phyloP scores from a whole-genome alignment of 2,888 invertebrate genomes.

The Melieria crassipennis region DNA sequence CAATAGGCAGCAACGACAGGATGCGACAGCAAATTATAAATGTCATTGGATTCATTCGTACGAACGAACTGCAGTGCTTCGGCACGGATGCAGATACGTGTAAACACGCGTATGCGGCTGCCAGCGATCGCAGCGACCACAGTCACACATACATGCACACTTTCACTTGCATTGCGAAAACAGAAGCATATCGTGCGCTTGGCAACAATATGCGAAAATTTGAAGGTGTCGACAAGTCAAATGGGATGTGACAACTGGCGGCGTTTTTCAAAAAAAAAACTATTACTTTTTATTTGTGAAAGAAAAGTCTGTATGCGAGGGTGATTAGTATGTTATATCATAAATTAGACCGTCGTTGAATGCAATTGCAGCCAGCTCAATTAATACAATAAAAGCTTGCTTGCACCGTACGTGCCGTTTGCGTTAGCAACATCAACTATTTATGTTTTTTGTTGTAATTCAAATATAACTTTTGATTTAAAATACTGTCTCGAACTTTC shows the following conservation, averaged over 20 bases:
- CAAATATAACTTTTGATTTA: too few relatives aligned
- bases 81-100: conserved; percentile 34
- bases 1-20: conserved; percentile 40
- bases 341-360: too few relatives aligned
- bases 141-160: not conserved
- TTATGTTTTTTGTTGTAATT: too few relatives aligned
- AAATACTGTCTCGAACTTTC: too few relatives aligned
- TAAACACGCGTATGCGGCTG: conserved; percentile 3
- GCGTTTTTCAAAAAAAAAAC: too few relatives aligned
- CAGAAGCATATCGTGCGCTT: conserved; percentile 54
- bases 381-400: too few relatives aligned
- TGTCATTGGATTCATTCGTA: conserved; percentile 50
- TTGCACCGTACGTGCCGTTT: too few relatives aligned
- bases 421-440: too few relatives aligned
- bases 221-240: conserved; percentile 58
- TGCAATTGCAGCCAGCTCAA: too few relatives aligned
- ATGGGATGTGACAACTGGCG: not conserved
- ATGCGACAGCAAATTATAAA: conserved; percentile 56
- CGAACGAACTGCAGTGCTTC: conserved; percentile 45
- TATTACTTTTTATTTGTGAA: too few relatives aligned
- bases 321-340: too few relatives aligned
- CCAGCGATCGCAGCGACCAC: not conserved
- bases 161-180: conserved; percentile 38
- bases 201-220: conserved; percentile 63
- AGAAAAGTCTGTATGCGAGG: too few relatives aligned